Conservation (phyloP, 2,113 vertebrate species). For the Aptenodytes patagonicus region DNA sequence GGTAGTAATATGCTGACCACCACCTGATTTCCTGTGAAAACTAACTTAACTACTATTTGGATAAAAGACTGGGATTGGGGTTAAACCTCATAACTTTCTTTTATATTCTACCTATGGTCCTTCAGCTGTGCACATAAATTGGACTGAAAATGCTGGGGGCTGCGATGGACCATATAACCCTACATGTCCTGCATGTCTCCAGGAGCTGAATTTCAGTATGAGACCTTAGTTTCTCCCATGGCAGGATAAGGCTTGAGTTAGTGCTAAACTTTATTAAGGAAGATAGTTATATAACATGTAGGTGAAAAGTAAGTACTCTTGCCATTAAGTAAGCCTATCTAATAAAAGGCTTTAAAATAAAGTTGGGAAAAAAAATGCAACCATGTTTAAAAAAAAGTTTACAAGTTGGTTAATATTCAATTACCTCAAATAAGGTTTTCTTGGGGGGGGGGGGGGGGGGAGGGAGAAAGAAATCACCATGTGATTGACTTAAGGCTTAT, state of each 20-base stretch:
- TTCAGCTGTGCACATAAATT: background rate
- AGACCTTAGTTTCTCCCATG: background rate
- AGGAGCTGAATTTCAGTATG: background rate
- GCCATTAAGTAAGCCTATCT: background rate
- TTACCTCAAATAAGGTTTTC: background rate
- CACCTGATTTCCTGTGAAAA: background rate
- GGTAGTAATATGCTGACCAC: background rate
- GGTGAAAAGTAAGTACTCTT: background rate
- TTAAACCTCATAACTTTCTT: background rate
- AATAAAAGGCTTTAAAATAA: background rate
- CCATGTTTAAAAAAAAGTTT: background rate
- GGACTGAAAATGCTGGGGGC: background rate
- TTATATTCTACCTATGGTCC: background rate
- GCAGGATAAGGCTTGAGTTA: background rate
- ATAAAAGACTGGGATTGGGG: background rate
- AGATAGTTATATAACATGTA: background rate
- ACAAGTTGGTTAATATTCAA: background rate
- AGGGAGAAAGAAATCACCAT: background rate
- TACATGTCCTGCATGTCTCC: too few species aligned
- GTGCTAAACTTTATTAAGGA: background rate
- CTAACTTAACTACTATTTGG: background rate
- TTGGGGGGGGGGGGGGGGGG: fast-evolving
- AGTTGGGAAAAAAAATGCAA: background rate
- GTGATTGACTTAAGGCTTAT: background rate
- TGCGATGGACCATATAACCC: background rate